Conservation (phyloP, 2,888 invertebrate species). For the Agonopterix alstromeriana region DNA sequence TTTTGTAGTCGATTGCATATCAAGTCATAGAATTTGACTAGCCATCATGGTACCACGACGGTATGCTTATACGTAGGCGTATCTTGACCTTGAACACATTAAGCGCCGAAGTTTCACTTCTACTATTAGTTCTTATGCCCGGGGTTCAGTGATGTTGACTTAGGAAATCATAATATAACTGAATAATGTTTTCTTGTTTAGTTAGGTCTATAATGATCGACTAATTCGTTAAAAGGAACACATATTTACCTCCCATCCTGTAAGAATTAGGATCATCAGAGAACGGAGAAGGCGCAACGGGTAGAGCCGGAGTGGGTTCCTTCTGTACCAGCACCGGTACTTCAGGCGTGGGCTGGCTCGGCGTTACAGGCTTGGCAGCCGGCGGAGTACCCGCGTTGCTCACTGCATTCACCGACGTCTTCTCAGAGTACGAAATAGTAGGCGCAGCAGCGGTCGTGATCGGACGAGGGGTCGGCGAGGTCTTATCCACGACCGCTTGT, state of each 20-base stretch:
- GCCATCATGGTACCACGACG: too few relatives aligned
- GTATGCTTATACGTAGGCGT: too few relatives aligned
- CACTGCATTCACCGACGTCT: conserved; percentile 35
- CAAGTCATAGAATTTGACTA: too few relatives aligned
- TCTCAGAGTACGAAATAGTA: conserved; percentile 48
- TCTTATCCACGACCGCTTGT: conserved; percentile 44
- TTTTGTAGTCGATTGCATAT: too few relatives aligned
- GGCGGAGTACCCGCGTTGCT: conserved; percentile 23
- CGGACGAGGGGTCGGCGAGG: conserved; percentile 27
- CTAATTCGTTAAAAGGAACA: too few relatives aligned
- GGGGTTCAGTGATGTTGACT: too few relatives aligned
- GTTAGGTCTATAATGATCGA: too few relatives aligned
- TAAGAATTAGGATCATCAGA: conserved; percentile 82
- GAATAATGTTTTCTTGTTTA: too few relatives aligned
- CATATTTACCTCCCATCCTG: conserved; percentile 80
- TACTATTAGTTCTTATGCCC: too few relatives aligned
- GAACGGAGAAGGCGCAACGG: conserved; percentile 64
- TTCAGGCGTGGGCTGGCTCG: neutral
- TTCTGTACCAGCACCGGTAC: conserved; percentile 32
- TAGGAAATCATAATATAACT: too few relatives aligned
- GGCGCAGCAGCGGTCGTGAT: conserved; percentile 21
- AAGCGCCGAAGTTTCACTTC: too few relatives aligned
- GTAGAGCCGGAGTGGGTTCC: conserved; percentile 47
- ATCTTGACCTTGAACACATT: too few relatives aligned
- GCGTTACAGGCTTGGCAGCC: conserved; percentile 10